Conservation (phyloP, 2,797 vertebrate genomes). For the Peromyscus nudipes region DNA sequence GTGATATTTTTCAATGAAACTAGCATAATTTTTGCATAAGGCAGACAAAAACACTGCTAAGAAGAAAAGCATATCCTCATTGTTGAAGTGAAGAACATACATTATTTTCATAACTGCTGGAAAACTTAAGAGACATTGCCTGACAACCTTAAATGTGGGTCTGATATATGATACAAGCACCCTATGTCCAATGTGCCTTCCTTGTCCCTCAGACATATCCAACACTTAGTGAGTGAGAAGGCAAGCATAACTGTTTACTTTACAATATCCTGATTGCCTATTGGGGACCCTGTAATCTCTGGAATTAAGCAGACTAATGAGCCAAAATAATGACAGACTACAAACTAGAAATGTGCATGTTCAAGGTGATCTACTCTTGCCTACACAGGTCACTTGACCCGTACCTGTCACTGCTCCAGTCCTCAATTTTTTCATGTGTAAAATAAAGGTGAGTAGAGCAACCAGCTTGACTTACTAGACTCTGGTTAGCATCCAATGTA, state of each 20-base stretch:
- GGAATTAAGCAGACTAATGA: background rate
- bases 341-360: no score
- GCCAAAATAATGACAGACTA: background rate
- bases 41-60: background rate
- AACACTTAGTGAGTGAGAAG: background rate
- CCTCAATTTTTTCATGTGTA: background rate
- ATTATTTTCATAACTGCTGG: background rate
- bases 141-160: background rate
- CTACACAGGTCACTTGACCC: no score
- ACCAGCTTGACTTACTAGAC: background rate
- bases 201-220: background rate
- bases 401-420: background rate
- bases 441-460: background rate
- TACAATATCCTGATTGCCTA: no score
- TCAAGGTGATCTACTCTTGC: no score
- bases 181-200: background rate
- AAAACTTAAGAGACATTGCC: background rate
- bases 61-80: background rate
- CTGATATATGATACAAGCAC: background rate
- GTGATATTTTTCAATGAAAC: background rate
- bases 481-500: background rate
- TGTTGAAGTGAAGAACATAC: no score
- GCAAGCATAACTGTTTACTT: no score
- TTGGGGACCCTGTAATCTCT: no score
- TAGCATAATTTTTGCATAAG: background rate